Conservation (phyloP, 2,888 invertebrate genomes). For the Amphipyra tragopoginis region DNA sequence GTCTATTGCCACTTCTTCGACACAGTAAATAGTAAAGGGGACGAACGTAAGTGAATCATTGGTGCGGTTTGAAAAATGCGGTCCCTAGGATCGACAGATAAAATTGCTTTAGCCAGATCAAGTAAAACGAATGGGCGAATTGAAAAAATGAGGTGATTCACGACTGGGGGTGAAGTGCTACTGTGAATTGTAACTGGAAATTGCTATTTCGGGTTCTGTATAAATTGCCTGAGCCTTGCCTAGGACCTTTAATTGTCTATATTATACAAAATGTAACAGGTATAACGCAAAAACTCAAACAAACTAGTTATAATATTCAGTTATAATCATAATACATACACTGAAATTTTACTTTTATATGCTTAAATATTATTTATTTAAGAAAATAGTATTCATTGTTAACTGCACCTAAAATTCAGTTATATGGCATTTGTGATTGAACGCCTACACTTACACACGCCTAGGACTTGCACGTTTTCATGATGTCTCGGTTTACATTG, state of each 20-base stretch:
- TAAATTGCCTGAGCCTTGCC: constrained; percentile 13
- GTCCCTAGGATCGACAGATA: constrained; percentile 59
- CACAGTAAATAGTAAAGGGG: constrained; percentile 58
- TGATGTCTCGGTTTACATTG: too few relatives aligned
- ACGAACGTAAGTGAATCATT: constrained; percentile 61
- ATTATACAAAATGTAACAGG: too few relatives aligned
- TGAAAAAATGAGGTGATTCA: constrained; percentile 63
- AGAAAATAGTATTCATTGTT: too few relatives aligned
- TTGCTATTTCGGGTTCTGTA: constrained; percentile 31
- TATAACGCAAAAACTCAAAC: too few relatives aligned
- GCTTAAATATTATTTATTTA: too few relatives aligned
- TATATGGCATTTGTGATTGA: too few relatives aligned
- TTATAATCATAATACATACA: too few relatives aligned
- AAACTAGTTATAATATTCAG: too few relatives aligned
- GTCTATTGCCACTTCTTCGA: constrained; percentile 53
- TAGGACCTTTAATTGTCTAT: constrained; percentile 2
- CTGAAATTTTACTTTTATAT: too few relatives aligned
- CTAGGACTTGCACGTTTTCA: too few relatives aligned
- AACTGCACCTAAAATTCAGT: too few relatives aligned
- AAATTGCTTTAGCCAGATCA: constrained; percentile 63
- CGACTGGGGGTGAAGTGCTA: constrained; percentile 40
- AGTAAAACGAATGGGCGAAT: constrained; percentile 60
- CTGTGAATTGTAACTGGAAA: constrained; percentile 37
- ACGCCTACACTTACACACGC: too few relatives aligned
- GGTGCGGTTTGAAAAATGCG: constrained; percentile 64